Conservation (phyloP, 2,113 vertebrate species). For the Pardalotus punctatus region DNA sequence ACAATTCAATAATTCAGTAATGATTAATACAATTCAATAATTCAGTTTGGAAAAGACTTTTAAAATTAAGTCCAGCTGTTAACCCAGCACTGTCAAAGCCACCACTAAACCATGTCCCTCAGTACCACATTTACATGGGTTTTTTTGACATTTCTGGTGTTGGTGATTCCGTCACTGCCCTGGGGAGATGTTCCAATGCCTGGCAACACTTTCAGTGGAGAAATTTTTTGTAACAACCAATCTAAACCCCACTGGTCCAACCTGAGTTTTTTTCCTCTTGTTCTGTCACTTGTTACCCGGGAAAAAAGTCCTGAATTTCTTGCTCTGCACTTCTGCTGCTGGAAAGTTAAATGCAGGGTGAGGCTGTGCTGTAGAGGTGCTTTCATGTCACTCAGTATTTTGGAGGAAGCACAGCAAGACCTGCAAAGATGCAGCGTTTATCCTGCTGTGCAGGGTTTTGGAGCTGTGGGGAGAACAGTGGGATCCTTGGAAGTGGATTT, state of each 20-base stretch:
- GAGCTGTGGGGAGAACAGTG: not conserved
- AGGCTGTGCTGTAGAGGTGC: not conserved
- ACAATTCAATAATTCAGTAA: not conserved
- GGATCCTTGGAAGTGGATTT: not conserved
- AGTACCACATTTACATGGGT: not conserved
- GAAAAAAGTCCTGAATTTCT: not conserved
- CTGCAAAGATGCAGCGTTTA: fast-evolving
- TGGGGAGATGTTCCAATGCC: no score
- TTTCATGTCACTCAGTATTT: not conserved
- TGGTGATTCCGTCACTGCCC: not conserved
- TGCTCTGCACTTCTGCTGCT: not conserved
- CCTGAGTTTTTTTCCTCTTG: fast-evolving
- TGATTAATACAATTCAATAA: not conserved
- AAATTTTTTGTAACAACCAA: not conserved
- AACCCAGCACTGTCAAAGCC: not conserved
- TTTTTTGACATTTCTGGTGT: not conserved
- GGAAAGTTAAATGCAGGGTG: not conserved
- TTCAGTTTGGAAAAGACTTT: not conserved
- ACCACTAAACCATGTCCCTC: not conserved
- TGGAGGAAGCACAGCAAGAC: not conserved
- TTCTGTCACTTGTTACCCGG: not conserved
- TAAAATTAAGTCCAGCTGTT: not conserved
- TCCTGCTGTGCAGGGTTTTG: not conserved
- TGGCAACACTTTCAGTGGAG: not conserved
- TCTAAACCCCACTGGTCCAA: not conserved